A percentile compares a stretch with the other conserved stretches of the same genome.
phyloP scores from a whole-genome alignment of 1,140 invertebrate species.

The Scaptodrosophila lebanonensis region DNA sequence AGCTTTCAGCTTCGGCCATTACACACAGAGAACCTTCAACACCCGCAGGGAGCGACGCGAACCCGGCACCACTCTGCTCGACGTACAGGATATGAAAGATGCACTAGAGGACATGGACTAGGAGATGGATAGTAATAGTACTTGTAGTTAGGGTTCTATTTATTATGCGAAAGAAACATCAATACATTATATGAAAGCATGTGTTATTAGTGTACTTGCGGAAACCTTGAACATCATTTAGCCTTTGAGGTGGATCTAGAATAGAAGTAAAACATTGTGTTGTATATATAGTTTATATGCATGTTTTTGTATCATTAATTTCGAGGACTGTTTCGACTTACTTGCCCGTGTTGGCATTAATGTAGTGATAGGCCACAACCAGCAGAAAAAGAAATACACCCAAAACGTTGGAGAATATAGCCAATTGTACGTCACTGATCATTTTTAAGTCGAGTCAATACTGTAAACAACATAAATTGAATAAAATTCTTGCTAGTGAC shows the following conservation, averaged over 20 bases:
- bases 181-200: slow-evolving; percentile 30
- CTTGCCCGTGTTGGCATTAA: slow-evolving; percentile 86
- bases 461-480: not conserved
- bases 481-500: slow-evolving; percentile 14
- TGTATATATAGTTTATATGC: not conserved
- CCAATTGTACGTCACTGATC: slow-evolving; percentile 97
- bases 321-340: too few species aligned
- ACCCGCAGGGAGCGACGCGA: not conserved
- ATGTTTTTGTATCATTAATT: not conserved
- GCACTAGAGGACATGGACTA: slow-evolving; percentile 48
- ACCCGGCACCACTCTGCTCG: slow-evolving; percentile 19
- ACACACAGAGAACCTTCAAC: slow-evolving; percentile 37
- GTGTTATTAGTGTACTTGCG: slow-evolving; percentile 29
- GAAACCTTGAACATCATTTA: slow-evolving; percentile 56
- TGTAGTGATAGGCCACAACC: slow-evolving; percentile 97
- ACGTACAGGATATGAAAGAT: slow-evolving; percentile 45
- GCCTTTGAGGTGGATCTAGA: slow-evolving; percentile 55
- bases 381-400: slow-evolving; percentile 95
- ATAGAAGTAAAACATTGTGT: slow-evolving; percentile 21
- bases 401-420: slow-evolving; percentile 96
- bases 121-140: slow-evolving; percentile 39
- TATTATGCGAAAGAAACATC: slow-evolving; percentile 52
- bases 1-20: slow-evolving; percentile 38
- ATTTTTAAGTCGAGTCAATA: slow-evolving; percentile 78
- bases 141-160: slow-evolving; percentile 8